A percentile compares a stretch with the other conserved stretches of the same genome.
phyloP scores from a whole-genome alignment of 2,113 vertebrate species.

The Anas platyrhynchos region DNA sequence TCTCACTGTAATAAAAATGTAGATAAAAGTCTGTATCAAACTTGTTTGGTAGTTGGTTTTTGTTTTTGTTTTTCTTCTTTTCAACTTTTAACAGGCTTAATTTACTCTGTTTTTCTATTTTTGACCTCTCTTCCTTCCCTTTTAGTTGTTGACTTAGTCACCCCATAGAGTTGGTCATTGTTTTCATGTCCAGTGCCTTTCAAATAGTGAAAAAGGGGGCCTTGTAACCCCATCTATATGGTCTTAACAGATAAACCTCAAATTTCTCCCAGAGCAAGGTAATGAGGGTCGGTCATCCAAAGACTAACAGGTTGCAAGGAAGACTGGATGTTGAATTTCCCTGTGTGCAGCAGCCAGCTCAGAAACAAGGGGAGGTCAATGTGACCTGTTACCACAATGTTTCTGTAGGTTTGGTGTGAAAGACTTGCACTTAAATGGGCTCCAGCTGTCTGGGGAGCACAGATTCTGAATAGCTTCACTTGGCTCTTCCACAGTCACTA shows the following conservation, averaged over 20 bases:
- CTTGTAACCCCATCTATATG: background rate
- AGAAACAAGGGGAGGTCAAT: background rate
- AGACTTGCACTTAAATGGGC: background rate
- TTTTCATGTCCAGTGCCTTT: background rate
- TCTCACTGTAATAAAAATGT: slow-evolving; percentile 24
- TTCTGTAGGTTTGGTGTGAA: background rate
- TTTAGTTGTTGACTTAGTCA: background rate
- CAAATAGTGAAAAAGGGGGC: background rate
- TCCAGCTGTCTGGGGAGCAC: background rate
- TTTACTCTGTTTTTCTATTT: background rate
- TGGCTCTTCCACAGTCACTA: background rate
- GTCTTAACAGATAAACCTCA: background rate
- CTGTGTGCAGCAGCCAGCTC: background rate
- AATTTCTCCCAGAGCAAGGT: background rate
- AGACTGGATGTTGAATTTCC: background rate
- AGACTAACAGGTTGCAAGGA: background rate
- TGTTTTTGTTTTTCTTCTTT: background rate
- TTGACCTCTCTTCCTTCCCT: background rate
- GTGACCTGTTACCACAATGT: rapidly evolving
- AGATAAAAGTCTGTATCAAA: background rate
- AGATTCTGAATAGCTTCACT: background rate
- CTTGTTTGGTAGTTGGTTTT: background rate
- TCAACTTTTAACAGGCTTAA: background rate
- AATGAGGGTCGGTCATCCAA: background rate
- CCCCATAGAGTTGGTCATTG: background rate